These are phyloP conservation scores for Brachymystax lenok DNA, from an alignment of 2,797 vertebrate species.

Conservation along the genomic window DNA sequence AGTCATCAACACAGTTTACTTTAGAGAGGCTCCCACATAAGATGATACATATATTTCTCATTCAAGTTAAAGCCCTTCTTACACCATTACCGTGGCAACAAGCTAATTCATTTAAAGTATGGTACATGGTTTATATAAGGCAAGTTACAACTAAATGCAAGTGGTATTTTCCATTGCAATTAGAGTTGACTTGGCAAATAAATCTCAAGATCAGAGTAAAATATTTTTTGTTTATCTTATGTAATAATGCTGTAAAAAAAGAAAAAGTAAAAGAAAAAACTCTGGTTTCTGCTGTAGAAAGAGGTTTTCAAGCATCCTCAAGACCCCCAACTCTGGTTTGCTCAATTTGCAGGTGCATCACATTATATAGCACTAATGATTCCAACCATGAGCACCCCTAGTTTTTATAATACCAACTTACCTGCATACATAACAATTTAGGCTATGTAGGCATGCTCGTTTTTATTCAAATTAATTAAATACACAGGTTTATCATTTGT, in stretches of 20 bases:
- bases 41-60: background rate
- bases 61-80: background rate
- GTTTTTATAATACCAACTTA: background rate
- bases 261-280: background rate
- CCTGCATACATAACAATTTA: background rate
- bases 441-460: background rate
- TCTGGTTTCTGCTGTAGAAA: too few relatives aligned
- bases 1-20: background rate
- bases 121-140: background rate
- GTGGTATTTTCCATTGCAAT: background rate
- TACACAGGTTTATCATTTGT: conserved; percentile 1
- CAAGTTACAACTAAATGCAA: background rate
- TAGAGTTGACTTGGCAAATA: background rate
- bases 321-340: background rate
- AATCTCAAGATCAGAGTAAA: background rate
- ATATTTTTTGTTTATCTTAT: background rate
- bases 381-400: background rate
- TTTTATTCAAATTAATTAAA: background rate
- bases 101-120: background rate
- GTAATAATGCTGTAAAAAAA: background rate
- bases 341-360: background rate
- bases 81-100: background rate
- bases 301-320: too few relatives aligned
- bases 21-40: background rate
- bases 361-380: background rate